Base-by-base conservation (phyloP, 1,140 invertebrate genomes). In the Lerema accius region DNA sequence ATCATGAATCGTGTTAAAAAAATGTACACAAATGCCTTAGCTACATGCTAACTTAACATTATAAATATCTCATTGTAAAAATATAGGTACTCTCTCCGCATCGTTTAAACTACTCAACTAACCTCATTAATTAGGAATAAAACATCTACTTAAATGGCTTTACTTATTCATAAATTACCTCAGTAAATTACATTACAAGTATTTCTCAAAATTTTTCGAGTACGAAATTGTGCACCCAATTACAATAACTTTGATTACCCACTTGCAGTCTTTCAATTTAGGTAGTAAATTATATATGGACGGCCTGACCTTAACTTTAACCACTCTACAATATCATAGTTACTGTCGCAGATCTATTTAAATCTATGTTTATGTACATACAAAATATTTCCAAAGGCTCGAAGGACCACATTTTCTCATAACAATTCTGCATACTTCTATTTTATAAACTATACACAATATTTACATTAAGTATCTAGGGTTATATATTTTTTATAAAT, bases 61-160 rank as follows among this genome's bases (percentile, higher is more conserved):
- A 75, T 80, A 74, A 80, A 80, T 84, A 86, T 79, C 63, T 85
- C 77, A 80, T 78, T 82, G 76, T 85, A 87, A 88, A 87, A 86
- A 88, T 86, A 85, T 79, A 81, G 73, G 73, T 84, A 87, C 76
- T 77, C 50, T 80, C 67, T 73, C 39, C 53, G 56, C 42, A 60
- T 71, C 49, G 69, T 66, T 48, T 63, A 51, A 60, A 70, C 58
- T 75, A 79, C 69, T 66, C 51, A 74, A 72, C 59, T 74, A 78
- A 73, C 46, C 72, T 67, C 49, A 66, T 61, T 66, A 60, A 37
- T 71, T 64, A 67, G 50, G 69, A 73, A 63, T 70, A 58, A 46
- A 58, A 72, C 60, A 66, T 63, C 67, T 65, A 65, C 59, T 37
- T 63, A 56, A 72, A 70, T 76, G 69, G 73, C 73, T 76, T 69